Evolutionary conservation across 2,113 vertebrate species (phyloP), one percentile per base, ranked within the genome.

Genomic region (Dasyurus viverrinus): DNA sequence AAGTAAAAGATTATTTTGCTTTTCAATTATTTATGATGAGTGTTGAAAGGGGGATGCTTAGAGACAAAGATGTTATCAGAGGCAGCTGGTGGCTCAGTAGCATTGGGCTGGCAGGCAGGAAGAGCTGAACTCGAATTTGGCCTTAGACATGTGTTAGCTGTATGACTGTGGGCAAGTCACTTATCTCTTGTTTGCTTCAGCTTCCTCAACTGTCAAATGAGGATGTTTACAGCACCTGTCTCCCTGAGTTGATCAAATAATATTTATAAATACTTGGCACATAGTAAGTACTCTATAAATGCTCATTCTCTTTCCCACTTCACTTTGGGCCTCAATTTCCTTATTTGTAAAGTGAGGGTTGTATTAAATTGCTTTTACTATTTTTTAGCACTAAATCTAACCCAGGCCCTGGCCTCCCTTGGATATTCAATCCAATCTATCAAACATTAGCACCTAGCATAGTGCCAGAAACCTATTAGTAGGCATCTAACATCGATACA

Each of bases 1-100:
- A 90, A 90, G 22, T 90, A 90, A 90, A 48, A 27, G 52, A 16
- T 42, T 89, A 2, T 48, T 36, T 27, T 89, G 24, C 93, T 92
- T 91, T 14, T 91, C 93, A 2, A 92, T 8, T 53, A 55, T 91
- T 91, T 96, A 84, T 84, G n/a, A 42, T 84, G 19, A 84, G 16
- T 84, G 36, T 84, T 22, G n/a, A 84, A 23, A 84, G 8, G 68
- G 2, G 7, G n/a, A 84, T 84, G 19, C 68, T 84, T 84, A 84
- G 7, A 84, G 68, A 42, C n/a, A 8, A 14, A 19, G 68, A 36
- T 48, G 48, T 22, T n/a, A 42, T 36, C 16, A 84, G n/a, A 84
- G n/a, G 5, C 16, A 8, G 16, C 36, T 42, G 36, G 68, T 84
- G 68, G 36, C 7, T 84, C 36, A n/a, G 4, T 76, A 19, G 68